Percentiles rank a stretch among this genome's conserved stretches.
Conservation (phyloP, 1,140 invertebrate genomes). For the Trichonephila clavipes region DNA sequence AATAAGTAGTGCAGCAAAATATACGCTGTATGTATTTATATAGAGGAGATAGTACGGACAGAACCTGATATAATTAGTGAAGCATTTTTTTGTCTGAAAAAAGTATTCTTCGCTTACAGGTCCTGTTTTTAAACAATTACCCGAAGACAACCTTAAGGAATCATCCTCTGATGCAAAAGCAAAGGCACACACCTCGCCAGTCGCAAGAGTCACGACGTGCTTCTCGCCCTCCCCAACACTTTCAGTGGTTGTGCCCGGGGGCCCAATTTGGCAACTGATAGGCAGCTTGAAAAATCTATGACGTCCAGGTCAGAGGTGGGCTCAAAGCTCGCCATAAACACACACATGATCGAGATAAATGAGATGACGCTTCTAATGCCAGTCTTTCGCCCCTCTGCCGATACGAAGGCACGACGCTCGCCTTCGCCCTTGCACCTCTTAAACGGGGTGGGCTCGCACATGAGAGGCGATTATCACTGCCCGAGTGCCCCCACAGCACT, state of each 20-base stretch:
- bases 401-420: not conserved
- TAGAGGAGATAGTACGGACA: too few relatives aligned
- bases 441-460: slow-evolving; percentile 38
- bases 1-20: too few relatives aligned
- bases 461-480: slow-evolving; percentile 36
- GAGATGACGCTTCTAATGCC: slow-evolving; percentile 37
- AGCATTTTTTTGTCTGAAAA: too few relatives aligned
- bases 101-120: too few relatives aligned
- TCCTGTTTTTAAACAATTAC: too few relatives aligned
- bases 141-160: not conserved
- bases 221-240: not conserved
- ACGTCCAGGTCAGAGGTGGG: slow-evolving; percentile 40
- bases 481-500: not conserved
- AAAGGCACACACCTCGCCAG: not conserved
- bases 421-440: slow-evolving; percentile 8
- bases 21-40: too few relatives aligned
- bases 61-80: too few relatives aligned
- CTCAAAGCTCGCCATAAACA: slow-evolving; percentile 54
- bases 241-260: not conserved
- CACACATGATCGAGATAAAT: slow-evolving; percentile 68
- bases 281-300: slow-evolving; percentile 54
- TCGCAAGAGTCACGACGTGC: slow-evolving; percentile 3
- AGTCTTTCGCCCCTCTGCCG: slow-evolving; percentile 27
- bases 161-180: not conserved
- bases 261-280: slow-evolving; percentile 41